Percentiles rank a stretch among this genome's conserved stretches.
Conservation (phyloP, 2,888 invertebrate genomes). For the Agrochola circellaris region DNA sequence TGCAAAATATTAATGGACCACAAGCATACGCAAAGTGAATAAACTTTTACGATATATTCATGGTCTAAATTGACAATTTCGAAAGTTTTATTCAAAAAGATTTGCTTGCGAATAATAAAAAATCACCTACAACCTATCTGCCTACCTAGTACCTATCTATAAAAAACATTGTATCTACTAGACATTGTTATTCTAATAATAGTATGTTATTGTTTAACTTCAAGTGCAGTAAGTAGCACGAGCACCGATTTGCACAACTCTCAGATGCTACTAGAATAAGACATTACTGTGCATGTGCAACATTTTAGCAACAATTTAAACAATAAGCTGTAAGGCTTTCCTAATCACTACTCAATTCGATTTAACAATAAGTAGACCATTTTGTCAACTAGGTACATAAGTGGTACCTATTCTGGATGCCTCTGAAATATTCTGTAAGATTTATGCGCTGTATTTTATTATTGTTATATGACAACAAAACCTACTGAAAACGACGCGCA, state of each 20-base stretch:
- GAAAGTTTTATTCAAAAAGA: constrained; percentile 66
- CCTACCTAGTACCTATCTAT: not conserved
- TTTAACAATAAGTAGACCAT: not conserved
- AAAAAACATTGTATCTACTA: not conserved
- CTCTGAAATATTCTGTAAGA: not conserved
- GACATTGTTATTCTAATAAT: not conserved
- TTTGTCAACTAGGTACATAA: not conserved
- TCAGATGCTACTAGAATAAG: not conserved
- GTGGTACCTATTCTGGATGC: not conserved
- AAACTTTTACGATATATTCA: constrained; percentile 79
- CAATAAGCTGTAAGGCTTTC: not conserved
- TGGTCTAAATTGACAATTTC: constrained; percentile 69
- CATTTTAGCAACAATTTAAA: not conserved
- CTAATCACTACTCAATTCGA: not conserved
- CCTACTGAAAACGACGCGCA: not conserved
- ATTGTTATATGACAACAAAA: not conserved
- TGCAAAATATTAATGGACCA: constrained; percentile 40
- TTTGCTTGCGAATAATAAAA: constrained; percentile 54
- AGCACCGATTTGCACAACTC: not conserved
- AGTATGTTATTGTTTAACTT: constrained; percentile 1
- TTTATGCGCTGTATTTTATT: not conserved
- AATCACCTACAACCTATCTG: not conserved
- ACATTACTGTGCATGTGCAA: not conserved
- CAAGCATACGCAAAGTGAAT: constrained; percentile 66
- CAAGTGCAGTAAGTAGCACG: constrained; percentile 7